Conservation (phyloP, 1,140 invertebrate genomes). For the Drosophila dunni region DNA sequence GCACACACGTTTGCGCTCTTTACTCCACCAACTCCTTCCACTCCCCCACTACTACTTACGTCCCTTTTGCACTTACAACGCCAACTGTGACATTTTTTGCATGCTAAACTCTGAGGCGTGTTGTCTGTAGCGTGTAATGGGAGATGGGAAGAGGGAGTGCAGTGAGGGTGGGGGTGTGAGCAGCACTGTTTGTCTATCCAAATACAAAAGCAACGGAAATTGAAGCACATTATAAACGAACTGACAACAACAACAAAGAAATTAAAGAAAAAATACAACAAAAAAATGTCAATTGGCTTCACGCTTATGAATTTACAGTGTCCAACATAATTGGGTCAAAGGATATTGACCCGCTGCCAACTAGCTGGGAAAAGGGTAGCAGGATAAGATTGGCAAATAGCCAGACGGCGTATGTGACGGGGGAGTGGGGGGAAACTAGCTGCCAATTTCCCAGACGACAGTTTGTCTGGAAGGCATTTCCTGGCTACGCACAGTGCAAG, state of each 20-base stretch:
- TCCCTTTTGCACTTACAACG: background rate
- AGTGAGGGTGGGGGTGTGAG: background rate
- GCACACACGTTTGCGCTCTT: background rate
- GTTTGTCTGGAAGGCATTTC: slow-evolving; percentile 49
- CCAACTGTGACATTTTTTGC: slow-evolving; percentile 56
- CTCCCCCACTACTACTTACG: background rate
- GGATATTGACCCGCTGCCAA: slow-evolving; percentile 72
- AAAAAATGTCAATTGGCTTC: slow-evolving; percentile 54
- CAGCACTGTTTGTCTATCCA: slow-evolving; percentile 52
- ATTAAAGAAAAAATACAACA: slow-evolving; percentile 9
- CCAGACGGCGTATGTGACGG: slow-evolving; percentile 35
- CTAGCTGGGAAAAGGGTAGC: slow-evolving; percentile 20
- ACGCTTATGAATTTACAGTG: slow-evolving; percentile 61
- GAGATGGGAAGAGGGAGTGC: background rate
- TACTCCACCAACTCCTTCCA: background rate
- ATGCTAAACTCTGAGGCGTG: slow-evolving; percentile 68
- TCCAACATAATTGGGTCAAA: slow-evolving; percentile 80
- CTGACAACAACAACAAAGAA: slow-evolving; percentile 52
- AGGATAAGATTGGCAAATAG: slow-evolving; percentile 50
- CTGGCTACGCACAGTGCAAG: slow-evolving; percentile 16
- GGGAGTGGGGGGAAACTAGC: slow-evolving; percentile 24
- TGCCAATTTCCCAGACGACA: slow-evolving; percentile 56
- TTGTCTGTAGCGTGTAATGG: slow-evolving; percentile 15
- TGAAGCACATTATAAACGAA: slow-evolving; percentile 72
- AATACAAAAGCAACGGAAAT: slow-evolving; percentile 65